Base-by-base conservation (phyloP, 1,140 invertebrate genomes). In the Macrostomum lignano region DNA sequence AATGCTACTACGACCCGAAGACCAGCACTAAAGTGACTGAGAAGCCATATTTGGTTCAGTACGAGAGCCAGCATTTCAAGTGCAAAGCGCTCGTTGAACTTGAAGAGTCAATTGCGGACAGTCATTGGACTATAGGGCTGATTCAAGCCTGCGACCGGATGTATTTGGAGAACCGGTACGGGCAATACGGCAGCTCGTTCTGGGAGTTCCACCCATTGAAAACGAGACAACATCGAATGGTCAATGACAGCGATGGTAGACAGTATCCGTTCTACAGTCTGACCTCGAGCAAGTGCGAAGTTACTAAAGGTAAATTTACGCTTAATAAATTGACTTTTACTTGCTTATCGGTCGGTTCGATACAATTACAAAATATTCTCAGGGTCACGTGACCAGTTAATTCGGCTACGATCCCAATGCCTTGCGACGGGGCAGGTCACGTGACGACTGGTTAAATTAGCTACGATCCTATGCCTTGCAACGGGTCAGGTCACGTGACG, bases 211-310 rank as follows among this genome's bases (percentile, higher is more conserved):
- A 33, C 11, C 32, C 32, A 3, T 20, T 33, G 4, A 33, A 24
- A 11, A 33, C 22, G 17, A 10, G 19, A 4, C 17, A 25, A 3
- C 32, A 33, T 24, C 15, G 15, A 10, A 33, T 33, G 32, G 32
- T 33, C 20, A 33, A 33, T 24, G 32, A 33, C 26, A 33, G 32
- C 20, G 32, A 33, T 24, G 32, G 32, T 22, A 20, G 32, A 4
- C 32, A 33, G 19, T 33, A 33, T 21, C 32, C 32, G 5, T 33
- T 33, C 19, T 33, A 33, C 19, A 33, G 32, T 21, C 20, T 33
- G 26, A 14, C 19, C 13, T 25, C 11, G 14, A 33, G 32, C 26
- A 33, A 20, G 20, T 14, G 24, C 20, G 32, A 33, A 20, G 6
- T 33, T 3, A 33, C 24, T 17, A 14, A 20, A 21, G n/a, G n/a